Conservation (phyloP, 1,140 invertebrate genomes). For the Parasteatoda tepidariorum region DNA sequence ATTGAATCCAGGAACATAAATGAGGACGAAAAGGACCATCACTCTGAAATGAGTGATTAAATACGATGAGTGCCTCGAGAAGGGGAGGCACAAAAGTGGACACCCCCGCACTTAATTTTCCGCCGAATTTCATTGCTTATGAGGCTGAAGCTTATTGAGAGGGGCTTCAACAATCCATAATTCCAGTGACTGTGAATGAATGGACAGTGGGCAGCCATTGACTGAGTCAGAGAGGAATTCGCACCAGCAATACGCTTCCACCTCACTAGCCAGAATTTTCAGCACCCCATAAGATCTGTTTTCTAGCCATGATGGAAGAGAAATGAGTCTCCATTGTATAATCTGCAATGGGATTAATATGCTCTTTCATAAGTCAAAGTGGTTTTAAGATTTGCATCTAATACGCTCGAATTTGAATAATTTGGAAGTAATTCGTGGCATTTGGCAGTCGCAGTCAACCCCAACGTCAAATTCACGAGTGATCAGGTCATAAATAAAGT, state of each 20-base stretch:
- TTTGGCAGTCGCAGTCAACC: too few relatives aligned
- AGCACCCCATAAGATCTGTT: background rate
- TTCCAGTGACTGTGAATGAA: constrained; percentile 1
- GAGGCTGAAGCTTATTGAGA: constrained; percentile 36
- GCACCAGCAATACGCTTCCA: background rate
- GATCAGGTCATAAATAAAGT: too few relatives aligned
- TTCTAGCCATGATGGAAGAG: background rate
- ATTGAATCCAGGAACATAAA: constrained; percentile 5
- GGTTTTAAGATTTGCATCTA: background rate
- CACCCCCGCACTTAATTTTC: constrained; percentile 29
- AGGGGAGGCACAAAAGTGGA: background rate
- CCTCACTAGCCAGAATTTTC: background rate
- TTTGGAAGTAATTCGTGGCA: too few relatives aligned
- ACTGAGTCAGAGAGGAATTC: background rate
- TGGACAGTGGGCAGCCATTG: background rate
- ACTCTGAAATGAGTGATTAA: constrained; percentile 46
- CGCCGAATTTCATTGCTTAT: constrained; percentile 48
- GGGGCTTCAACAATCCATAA: constrained; percentile 39
- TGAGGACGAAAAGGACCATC: background rate
- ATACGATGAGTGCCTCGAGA: background rate
- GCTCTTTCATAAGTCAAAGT: background rate
- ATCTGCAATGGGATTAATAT: too few relatives aligned
- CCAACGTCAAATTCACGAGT: too few relatives aligned
- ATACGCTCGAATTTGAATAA: too few relatives aligned
- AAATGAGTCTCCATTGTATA: too few relatives aligned